Percentiles rank a stretch among this genome's conserved stretches.
Conservation (phyloP, 2,797 vertebrate genomes). For the Bovichtus diacanthus region DNA sequence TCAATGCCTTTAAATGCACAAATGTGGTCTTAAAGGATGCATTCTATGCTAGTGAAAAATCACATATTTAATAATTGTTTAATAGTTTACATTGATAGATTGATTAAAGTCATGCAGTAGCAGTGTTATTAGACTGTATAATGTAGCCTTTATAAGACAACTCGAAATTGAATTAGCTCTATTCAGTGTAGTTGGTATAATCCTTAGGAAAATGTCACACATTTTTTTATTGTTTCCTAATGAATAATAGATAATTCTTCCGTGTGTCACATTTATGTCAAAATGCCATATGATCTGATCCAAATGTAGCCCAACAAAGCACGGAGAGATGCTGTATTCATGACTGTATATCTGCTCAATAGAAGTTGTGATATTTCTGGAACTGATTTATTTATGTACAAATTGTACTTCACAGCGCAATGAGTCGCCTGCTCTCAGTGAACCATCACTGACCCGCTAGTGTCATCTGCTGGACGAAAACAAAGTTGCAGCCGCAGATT, state of each 20-base stretch:
- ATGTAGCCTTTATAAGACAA: no score
- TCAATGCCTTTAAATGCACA: neutral
- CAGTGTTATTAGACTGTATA: neutral
- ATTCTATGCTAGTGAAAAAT: neutral
- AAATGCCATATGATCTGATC: neutral
- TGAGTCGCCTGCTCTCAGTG: neutral
- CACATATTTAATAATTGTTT: neutral
- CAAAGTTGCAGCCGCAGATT: slow-evolving; percentile 33
- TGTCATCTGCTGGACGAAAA: slow-evolving; percentile 71
- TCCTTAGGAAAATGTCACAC: neutral
- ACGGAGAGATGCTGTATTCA: neutral
- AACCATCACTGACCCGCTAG: slow-evolving; percentile 46
- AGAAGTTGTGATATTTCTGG: slow-evolving; percentile 42
- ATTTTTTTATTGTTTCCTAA: neutral
- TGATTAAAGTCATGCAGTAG: slow-evolving; percentile 2
- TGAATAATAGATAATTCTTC: neutral
- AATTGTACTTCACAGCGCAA: slow-evolving; percentile 5
- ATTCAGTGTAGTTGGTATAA: neutral
- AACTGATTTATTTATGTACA: slow-evolving; percentile 2
- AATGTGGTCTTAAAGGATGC: neutral
- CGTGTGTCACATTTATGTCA: neutral
- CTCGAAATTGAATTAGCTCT: neutral
- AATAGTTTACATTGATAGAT: neutral
- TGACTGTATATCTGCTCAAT: slow-evolving; percentile 4
- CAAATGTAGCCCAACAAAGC: neutral